phyloP scores from a whole-genome alignment of 2,797 vertebrate genomes.

The Paratrypauchen microcephalus region DNA sequence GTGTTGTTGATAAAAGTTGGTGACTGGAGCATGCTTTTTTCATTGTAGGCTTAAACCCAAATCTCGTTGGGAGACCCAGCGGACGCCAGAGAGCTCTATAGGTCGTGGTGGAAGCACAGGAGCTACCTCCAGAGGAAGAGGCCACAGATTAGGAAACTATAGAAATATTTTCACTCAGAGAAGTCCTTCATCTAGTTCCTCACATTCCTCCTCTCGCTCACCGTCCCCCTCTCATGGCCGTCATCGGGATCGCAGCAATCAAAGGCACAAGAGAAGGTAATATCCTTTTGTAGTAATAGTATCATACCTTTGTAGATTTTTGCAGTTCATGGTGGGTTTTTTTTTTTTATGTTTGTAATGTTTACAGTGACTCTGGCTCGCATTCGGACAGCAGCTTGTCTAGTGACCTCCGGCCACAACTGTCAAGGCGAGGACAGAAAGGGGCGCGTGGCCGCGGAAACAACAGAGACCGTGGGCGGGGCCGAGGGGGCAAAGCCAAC shows the following conservation, averaged over 20 bases:
- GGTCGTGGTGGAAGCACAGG: slow-evolving; percentile 67
- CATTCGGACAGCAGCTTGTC: slow-evolving; percentile 89
- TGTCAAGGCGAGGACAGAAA: slow-evolving; percentile 84
- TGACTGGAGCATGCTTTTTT: not conserved
- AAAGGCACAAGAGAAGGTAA: slow-evolving; percentile 77
- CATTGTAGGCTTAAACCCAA: slow-evolving; percentile 74
- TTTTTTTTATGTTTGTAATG: not conserved
- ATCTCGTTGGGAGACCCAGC: slow-evolving; percentile 79
- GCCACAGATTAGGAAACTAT: slow-evolving; percentile 81
- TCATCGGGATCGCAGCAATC: slow-evolving; percentile 74
- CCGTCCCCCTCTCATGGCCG: slow-evolving; percentile 82
- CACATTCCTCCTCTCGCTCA: slow-evolving; percentile 84
- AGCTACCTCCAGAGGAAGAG: slow-evolving; percentile 62
- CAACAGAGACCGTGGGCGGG: slow-evolving; percentile 78
- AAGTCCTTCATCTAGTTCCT: slow-evolving; percentile 88
- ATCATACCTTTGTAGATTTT: not conserved
- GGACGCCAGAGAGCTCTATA: slow-evolving; percentile 59
- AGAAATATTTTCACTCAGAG: slow-evolving; percentile 91
- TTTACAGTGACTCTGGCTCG: slow-evolving; percentile 85
- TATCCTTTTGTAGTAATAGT: not conserved
- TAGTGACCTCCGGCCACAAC: slow-evolving; percentile 80
- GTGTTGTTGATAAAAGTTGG: not conserved
- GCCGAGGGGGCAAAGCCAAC: slow-evolving; percentile 85
- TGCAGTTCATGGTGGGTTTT: rapidly evolving
- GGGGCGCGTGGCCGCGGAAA: slow-evolving; percentile 76